phyloP scores from a whole-genome alignment of 2,113 vertebrate genomes.

The Pimephales promelas region DNA sequence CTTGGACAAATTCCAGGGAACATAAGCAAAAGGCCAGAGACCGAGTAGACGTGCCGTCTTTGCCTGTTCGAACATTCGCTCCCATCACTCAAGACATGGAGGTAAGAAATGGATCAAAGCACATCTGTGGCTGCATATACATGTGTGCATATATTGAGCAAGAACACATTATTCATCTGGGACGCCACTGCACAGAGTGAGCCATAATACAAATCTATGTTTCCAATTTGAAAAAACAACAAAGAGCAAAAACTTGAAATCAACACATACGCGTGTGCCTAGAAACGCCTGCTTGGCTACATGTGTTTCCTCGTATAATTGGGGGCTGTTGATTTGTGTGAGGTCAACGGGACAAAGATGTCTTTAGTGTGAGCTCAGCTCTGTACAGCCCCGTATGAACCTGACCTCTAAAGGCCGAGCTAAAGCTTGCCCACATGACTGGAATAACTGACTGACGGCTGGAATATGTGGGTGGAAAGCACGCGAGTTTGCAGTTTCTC shows the following conservation, averaged over 20 bases:
- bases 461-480: constrained; percentile 4
- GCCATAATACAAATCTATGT: background rate
- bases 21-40: constrained; percentile 13
- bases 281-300: background rate
- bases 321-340: constrained; percentile 17
- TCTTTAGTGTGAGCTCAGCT: constrained; percentile 19
- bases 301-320: background rate
- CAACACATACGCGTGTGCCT: background rate
- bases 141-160: constrained; percentile 45
- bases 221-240: background rate
- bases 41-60: background rate
- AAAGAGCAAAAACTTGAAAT: background rate
- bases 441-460: constrained; percentile 45
- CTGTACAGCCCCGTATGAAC: constrained; percentile 13
- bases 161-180: constrained; percentile 35
- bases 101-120: constrained; percentile 51
- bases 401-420: constrained; percentile 23
- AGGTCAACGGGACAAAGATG: constrained; percentile 1
- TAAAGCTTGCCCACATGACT: constrained; percentile 36
- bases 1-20: constrained; percentile 15
- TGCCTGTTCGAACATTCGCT: constrained; percentile 24
- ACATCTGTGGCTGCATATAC: constrained; percentile 53
- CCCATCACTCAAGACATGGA: background rate
- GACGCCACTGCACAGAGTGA: background rate
- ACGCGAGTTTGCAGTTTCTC: background rate